These are phyloP conservation scores for Semibalanus balanoides DNA, from an alignment of 1,140 invertebrate species.

Conservation along the genomic window DNA sequence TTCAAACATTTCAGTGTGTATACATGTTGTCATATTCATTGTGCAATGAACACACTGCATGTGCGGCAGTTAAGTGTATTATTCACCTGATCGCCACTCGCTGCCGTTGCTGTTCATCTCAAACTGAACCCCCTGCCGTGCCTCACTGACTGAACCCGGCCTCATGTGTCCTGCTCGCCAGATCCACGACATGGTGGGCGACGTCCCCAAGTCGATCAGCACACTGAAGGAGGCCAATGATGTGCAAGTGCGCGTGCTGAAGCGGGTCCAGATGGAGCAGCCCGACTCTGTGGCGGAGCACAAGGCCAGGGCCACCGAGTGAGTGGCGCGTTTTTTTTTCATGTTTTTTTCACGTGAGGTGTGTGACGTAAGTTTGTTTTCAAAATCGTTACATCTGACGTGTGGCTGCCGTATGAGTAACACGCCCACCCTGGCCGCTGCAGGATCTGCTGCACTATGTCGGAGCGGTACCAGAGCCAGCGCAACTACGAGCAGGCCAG, in stretches of 20 bases:
- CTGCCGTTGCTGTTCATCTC: too few species aligned
- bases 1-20: too few species aligned
- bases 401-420: too few species aligned
- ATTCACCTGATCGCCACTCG: too few species aligned
- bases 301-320: slow-evolving; percentile 40
- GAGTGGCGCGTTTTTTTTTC: too few species aligned
- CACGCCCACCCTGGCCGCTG: slow-evolving; percentile 21
- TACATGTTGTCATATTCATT: too few species aligned
- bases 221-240: slow-evolving; percentile 49
- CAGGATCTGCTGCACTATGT: slow-evolving; percentile 51
- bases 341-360: too few species aligned
- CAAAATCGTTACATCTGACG: too few species aligned
- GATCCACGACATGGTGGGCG: slow-evolving; percentile 31
- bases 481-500: slow-evolving; percentile 54
- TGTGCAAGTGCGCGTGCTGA: slow-evolving; percentile 46
- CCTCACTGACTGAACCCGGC: not conserved
- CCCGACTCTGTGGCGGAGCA: slow-evolving; percentile 39
- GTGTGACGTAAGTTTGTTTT: too few species aligned
- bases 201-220: slow-evolving; percentile 41
- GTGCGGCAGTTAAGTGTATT: too few species aligned
- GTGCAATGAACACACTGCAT: too few species aligned
- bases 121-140: too few species aligned
- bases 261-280: slow-evolving; percentile 44
- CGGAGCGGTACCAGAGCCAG: slow-evolving; percentile 43
- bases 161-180: slow-evolving; percentile 8